Base-by-base conservation (phyloP, 1,140 invertebrate species). In the Calliphora vicina region DNA sequence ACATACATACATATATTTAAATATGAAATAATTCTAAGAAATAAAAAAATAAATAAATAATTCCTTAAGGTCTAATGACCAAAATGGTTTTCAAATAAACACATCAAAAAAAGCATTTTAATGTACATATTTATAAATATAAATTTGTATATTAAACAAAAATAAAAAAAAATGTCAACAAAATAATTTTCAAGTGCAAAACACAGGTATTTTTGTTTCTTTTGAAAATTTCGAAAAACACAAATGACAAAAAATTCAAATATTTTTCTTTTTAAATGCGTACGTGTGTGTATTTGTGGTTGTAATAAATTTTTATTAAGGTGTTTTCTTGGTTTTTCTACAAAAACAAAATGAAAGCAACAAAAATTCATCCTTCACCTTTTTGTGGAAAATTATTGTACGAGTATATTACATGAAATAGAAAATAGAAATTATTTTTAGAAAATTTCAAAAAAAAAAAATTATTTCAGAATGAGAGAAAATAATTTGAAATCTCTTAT, bases 171-270 rank as follows among this genome's bases (percentile, higher is more conserved):
- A 76, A 76, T 76, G 73, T 76, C 73, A 42, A 20, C 73, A 20
- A 35, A 42, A 76, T 76, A 35, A 76, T 76, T 76, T 76, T 76
- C 73, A 76, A 76, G 73, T 35, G 27, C 73, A 76, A 76, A 76
- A 57, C n/a, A 17, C 50, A 57, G 50, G 50, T 57, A 57, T 57
- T 57, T 57, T 57, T n/a, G 6, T 13, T 17, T 57, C 5, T 17
- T 76, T 35, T 35, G 15, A 35, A 76, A 74, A 74, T 72, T 20
- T 2, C 8, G 2, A 76, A 35, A 76, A 25, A 73, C 72, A 26
- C 29, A 27, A 17, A 42, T 35, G 27, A 74, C 26, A 76, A 42
- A 27, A 27, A 73, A 73, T 17, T 27, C 27, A 76, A 42, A 76
- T 57, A 57, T n/a, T 57, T 57, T 57, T 57, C 2, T 57, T 17